Percentiles rank a stretch among this genome's conserved stretches.
Evolutionary conservation across 2,888 invertebrate genomes (phyloP).

Genomic region (Cristatella mucedo): DNA sequence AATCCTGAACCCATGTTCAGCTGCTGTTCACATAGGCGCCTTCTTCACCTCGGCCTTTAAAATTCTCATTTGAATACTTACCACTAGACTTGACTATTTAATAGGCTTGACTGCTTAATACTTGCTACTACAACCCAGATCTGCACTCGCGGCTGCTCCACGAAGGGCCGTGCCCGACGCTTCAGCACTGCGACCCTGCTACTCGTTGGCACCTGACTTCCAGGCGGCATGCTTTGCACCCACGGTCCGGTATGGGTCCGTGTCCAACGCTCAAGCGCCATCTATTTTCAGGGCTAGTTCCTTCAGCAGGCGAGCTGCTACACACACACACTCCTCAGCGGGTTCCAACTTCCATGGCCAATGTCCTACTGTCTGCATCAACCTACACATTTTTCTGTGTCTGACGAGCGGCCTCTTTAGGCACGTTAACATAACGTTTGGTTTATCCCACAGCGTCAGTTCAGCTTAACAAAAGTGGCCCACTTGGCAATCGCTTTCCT

Average conservation of each 20-base stretch:
- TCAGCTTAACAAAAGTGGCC: constrained; percentile 61
- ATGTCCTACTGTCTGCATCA: constrained; percentile 54
- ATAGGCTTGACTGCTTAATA: no score
- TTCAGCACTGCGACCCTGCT: constrained; percentile 47
- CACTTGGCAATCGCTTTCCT: constrained; percentile 47
- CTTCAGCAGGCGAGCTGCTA: constrained; percentile 51
- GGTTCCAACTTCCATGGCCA: constrained; percentile 63
- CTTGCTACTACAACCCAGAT: constrained; percentile 59
- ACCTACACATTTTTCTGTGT: constrained; percentile 50
- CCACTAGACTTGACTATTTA: no score
- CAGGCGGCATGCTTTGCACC: constrained; percentile 25
- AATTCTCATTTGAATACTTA: constrained; percentile 50
- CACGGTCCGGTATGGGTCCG: constrained; percentile 42
- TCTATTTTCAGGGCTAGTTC: constrained; percentile 52
- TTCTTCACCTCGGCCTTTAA: constrained; percentile 42
- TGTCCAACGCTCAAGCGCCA: constrained; percentile 49
- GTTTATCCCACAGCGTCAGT: constrained; percentile 64
- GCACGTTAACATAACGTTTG: constrained; percentile 55
- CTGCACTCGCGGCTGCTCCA: constrained; percentile 41
- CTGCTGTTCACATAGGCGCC: constrained; percentile 47
- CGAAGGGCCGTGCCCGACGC: constrained; percentile 45
- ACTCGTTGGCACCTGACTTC: constrained; percentile 46
- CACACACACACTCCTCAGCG: constrained; percentile 52
- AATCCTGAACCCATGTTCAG: constrained; percentile 39
- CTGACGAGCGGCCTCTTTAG: constrained; percentile 47